Conservation (phyloP, 2,888 invertebrate species). For the Perithous albicinctus region DNA sequence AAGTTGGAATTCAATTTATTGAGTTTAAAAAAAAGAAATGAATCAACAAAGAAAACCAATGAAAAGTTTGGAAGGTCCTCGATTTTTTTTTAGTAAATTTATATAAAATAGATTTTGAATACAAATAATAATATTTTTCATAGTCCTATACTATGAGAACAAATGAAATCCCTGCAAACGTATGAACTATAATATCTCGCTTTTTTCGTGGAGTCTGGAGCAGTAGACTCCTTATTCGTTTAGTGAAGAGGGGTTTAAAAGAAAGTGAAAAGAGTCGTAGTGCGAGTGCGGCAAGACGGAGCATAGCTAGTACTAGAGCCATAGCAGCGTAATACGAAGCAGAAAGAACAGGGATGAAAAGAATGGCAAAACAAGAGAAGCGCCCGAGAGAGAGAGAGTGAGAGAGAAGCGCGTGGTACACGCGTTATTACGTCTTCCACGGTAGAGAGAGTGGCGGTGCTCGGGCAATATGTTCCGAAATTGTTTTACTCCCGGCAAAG, state of each 20-base stretch:
- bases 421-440: conserved; percentile 77
- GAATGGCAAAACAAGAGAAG: conserved; percentile 8
- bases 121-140: not conserved
- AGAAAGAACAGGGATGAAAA: not conserved
- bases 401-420: conserved; percentile 60
- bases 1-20: too few species aligned
- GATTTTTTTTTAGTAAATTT: not conserved
- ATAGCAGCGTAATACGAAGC: not conserved
- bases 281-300: conserved; percentile 1
- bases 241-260: conserved; percentile 20
- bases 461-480: conserved; percentile 80
- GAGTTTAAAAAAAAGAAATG: not conserved
- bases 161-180: conserved; percentile 8
- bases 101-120: not conserved
- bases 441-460: conserved; percentile 58
- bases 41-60: not conserved
- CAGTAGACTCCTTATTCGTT: not conserved
- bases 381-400: not conserved
- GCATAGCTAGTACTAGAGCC: not conserved
- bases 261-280: conserved; percentile 43
- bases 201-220: not conserved
- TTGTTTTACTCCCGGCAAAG: conserved; percentile 79
- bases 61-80: too few species aligned
- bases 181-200: conserved; percentile 22
- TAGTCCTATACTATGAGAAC: not conserved